A percentile compares a stretch with the other conserved stretches of the same genome.
phyloP scores from a whole-genome alignment of 1,140 invertebrate species.

The Neelides sp. region DNA sequence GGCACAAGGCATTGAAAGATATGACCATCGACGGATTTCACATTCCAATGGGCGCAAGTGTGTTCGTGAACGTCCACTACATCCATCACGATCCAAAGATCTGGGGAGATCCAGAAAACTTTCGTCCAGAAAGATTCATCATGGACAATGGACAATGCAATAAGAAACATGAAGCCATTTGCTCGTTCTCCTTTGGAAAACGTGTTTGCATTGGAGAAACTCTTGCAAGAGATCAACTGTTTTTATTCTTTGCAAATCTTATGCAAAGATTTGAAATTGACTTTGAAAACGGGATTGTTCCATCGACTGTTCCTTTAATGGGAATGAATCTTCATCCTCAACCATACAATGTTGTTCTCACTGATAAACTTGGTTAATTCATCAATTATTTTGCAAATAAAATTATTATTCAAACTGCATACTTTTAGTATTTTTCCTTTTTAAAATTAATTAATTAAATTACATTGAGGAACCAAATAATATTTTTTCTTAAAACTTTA shows the following conservation, averaged over 20 bases:
- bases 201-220: slow-evolving; percentile 69
- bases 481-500: no score
- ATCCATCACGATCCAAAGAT: slow-evolving; percentile 36
- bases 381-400: no score
- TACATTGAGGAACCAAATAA: no score
- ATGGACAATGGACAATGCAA: background rate
- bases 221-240: slow-evolving; percentile 68
- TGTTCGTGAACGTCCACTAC: slow-evolving; percentile 36
- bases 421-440: no score
- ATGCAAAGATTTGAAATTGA: slow-evolving; percentile 62
- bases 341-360: background rate
- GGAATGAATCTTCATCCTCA: background rate
- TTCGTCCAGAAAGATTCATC: slow-evolving; percentile 39
- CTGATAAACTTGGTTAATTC: no score
- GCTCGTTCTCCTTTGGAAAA: background rate
- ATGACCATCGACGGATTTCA: slow-evolving; percentile 31
- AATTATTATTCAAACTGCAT: no score
- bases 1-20: slow-evolving; percentile 13
- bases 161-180: background rate
- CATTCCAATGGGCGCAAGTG: slow-evolving; percentile 34
- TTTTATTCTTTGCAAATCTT: slow-evolving; percentile 61
- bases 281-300: slow-evolving; percentile 34
- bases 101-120: no score
- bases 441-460: no score
- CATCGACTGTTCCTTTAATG: background rate